phyloP scores from a whole-genome alignment of 2,888 invertebrate genomes.

The Imbricaverruca yamaguchii region DNA sequence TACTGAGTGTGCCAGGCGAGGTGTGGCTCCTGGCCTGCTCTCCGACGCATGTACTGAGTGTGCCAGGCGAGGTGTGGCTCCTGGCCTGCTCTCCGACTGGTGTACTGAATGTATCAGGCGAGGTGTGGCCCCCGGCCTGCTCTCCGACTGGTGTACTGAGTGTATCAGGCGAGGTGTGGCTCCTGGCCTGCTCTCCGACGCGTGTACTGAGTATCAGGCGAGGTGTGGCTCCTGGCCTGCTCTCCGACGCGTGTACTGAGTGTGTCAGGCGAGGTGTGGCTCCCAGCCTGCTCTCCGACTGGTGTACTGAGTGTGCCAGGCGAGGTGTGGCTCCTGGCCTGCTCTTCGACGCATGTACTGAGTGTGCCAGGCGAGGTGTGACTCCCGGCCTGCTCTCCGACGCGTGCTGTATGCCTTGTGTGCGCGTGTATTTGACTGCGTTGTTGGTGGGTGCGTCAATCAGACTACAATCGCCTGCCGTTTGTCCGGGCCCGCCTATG shows the following conservation, averaged over 20 bases:
- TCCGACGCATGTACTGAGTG: too few relatives aligned
- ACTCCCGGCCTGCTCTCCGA: background rate
- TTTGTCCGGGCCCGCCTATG: background rate
- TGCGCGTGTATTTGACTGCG: conserved; percentile 27
- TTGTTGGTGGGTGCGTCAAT: background rate
- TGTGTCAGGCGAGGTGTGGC: background rate
- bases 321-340: background rate
- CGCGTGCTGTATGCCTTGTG: background rate
- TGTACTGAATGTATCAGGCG: too few relatives aligned
- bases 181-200: too few relatives aligned
- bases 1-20: too few relatives aligned
- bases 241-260: background rate
- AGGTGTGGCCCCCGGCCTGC: too few relatives aligned
- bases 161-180: too few relatives aligned
- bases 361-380: background rate
- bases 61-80: too few relatives aligned
- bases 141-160: too few relatives aligned
- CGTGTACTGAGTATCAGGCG: too few relatives aligned
- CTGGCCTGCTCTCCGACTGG: too few relatives aligned
- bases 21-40: too few relatives aligned
- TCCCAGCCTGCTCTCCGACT: background rate
- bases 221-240: too few relatives aligned
- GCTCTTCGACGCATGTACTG: background rate
- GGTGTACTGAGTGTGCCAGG: background rate
- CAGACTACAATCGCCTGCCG: background rate